phyloP scores from a whole-genome alignment of 2,113 vertebrate genomes.

The Nannospalax galili region DNA sequence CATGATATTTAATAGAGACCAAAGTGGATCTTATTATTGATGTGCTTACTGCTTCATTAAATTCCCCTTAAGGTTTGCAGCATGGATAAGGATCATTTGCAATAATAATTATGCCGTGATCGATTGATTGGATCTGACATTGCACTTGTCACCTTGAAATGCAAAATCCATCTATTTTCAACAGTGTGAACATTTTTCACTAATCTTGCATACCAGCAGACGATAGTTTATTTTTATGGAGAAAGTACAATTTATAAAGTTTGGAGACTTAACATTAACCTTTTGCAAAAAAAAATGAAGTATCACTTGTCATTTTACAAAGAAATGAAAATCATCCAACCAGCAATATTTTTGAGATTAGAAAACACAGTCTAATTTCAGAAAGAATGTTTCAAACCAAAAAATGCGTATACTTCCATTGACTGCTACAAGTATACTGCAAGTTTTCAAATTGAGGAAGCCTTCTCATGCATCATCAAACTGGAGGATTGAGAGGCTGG shows the following conservation, averaged over 20 bases:
- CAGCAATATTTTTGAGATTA: slow-evolving; percentile 78
- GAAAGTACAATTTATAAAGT: slow-evolving; percentile 81
- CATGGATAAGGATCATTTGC: slow-evolving; percentile 91
- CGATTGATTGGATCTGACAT: slow-evolving; percentile 91
- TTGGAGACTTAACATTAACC: slow-evolving; percentile 81
- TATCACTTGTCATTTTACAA: slow-evolving; percentile 79
- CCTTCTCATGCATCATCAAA: neutral
- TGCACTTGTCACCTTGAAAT: slow-evolving; percentile 91
- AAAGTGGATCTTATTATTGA: slow-evolving; percentile 89
- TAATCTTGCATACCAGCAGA: slow-evolving; percentile 75
- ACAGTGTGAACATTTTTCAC: slow-evolving; percentile 78
- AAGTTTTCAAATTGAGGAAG: neutral
- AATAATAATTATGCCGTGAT: slow-evolving; percentile 93
- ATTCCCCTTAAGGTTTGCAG: slow-evolving; percentile 89
- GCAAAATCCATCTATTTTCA: slow-evolving; percentile 88
- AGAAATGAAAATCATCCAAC: slow-evolving; percentile 81
- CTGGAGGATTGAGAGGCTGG: too few species aligned
- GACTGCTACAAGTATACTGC: slow-evolving; percentile 9
- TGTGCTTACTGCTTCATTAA: slow-evolving; percentile 91
- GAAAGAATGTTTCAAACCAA: slow-evolving; percentile 61
- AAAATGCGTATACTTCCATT: neutral
- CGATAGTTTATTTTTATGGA: slow-evolving; percentile 80
- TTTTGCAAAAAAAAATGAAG: slow-evolving; percentile 84
- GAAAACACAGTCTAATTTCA: slow-evolving; percentile 78
- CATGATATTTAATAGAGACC: slow-evolving; percentile 85